phyloP scores from a whole-genome alignment of 2,797 vertebrate genomes.

The Sebastes nivosus region DNA sequence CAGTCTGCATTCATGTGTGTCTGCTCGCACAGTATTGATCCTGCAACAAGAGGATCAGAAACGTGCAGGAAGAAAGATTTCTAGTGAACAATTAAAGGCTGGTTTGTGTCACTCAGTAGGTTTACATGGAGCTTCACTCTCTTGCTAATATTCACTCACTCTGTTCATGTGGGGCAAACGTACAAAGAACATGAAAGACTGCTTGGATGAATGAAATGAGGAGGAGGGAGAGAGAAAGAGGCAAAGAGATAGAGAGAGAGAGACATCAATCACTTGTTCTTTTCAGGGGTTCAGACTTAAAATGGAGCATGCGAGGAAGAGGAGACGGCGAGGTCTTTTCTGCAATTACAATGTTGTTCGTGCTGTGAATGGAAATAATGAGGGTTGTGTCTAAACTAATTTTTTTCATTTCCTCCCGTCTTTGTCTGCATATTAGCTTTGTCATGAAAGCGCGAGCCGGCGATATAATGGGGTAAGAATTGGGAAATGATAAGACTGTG shows the following conservation, averaged over 20 bases:
- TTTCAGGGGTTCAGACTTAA: slow-evolving; percentile 39
- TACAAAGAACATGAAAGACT: slow-evolving; percentile 45
- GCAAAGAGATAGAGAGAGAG: neutral
- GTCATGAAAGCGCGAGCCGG: slow-evolving; percentile 18
- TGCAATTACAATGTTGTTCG: slow-evolving; percentile 34
- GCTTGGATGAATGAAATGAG: slow-evolving; percentile 24
- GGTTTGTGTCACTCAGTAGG: slow-evolving; percentile 33
- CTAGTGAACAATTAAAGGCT: slow-evolving; percentile 40
- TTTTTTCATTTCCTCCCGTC: slow-evolving; percentile 50
- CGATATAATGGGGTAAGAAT: slow-evolving; percentile 20
- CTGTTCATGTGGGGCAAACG: slow-evolving; percentile 41
- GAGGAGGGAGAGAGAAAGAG: neutral
- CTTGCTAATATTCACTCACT: slow-evolving; percentile 45
- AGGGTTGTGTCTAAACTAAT: slow-evolving; percentile 36
- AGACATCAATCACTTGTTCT: slow-evolving; percentile 50
- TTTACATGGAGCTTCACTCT: slow-evolving; percentile 16
- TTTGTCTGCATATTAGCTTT: slow-evolving; percentile 53
- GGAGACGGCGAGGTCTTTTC: slow-evolving; percentile 2
- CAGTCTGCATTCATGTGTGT: slow-evolving; percentile 2
- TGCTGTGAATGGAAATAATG: slow-evolving; percentile 57
- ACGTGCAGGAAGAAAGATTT: slow-evolving; percentile 28
- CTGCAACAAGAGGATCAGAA: slow-evolving; percentile 48
- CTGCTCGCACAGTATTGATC: slow-evolving; percentile 54
- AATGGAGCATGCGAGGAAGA: slow-evolving; percentile 34
- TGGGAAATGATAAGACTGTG: slow-evolving; percentile 27